phyloP scores from a whole-genome alignment of 2,113 vertebrate species.

The Pipa parva region DNA sequence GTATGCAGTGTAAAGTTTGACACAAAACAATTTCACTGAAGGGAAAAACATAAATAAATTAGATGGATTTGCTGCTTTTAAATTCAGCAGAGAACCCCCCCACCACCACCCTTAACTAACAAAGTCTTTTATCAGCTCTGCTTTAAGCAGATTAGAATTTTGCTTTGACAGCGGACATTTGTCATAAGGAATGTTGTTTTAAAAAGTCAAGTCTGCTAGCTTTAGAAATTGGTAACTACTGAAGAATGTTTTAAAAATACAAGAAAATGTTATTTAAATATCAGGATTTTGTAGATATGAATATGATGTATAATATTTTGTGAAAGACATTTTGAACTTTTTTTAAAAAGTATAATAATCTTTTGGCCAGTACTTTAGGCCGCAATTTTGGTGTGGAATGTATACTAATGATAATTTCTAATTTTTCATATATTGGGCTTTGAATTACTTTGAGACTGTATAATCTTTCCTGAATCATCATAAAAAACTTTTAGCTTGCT shows the following conservation, averaged over 20 bases:
- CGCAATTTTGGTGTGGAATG: too few relatives aligned
- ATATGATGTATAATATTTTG: not conserved
- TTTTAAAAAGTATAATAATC: too few relatives aligned
- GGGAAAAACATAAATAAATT: not conserved
- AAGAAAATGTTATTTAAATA: not conserved
- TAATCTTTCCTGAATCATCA: too few relatives aligned
- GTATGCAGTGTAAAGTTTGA: too few relatives aligned
- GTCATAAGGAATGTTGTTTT: slow-evolving; percentile 9
- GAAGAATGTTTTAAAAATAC: slow-evolving; percentile 13
- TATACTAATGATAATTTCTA: too few relatives aligned
- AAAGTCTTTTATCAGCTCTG: slow-evolving; percentile 22
- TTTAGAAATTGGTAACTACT: slow-evolving; percentile 13
- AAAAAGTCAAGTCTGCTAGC: slow-evolving; percentile 21
- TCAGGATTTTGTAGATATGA: not conserved
- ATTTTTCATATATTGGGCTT: too few relatives aligned
- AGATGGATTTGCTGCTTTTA: slow-evolving; percentile 14
- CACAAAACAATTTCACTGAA: not conserved
- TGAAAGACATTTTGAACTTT: too few relatives aligned
- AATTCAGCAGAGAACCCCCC: not conserved
- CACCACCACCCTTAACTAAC: slow-evolving; percentile 4
- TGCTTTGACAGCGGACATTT: slow-evolving; percentile 34
- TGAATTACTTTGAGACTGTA: too few relatives aligned
- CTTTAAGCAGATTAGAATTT: slow-evolving; percentile 22
- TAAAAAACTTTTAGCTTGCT: too few relatives aligned
- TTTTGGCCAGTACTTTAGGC: too few relatives aligned